Conservation (phyloP, 2,888 invertebrate species). For the Pegoplata infirma region DNA sequence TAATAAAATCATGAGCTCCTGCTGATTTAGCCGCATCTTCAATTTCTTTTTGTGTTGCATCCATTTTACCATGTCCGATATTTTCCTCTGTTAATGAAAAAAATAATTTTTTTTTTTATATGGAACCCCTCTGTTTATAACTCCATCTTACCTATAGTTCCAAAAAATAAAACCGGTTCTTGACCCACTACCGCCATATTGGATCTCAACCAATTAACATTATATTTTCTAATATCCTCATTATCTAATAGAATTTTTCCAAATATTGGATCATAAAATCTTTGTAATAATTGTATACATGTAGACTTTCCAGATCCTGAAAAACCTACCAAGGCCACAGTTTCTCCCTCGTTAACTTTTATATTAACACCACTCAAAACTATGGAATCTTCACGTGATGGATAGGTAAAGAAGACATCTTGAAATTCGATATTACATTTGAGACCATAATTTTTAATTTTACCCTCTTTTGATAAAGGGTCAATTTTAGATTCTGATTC, state of each 20-base stretch:
- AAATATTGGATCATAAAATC: slow-evolving; percentile 85
- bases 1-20: slow-evolving; percentile 88
- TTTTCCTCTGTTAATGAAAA: slow-evolving; percentile 77
- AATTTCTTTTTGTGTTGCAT: slow-evolving; percentile 84
- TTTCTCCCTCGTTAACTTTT: slow-evolving; percentile 83
- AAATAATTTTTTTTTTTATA: not conserved
- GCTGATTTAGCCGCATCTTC: slow-evolving; percentile 85
- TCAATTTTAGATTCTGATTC: slow-evolving; percentile 87
- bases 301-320: slow-evolving; percentile 92
- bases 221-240: slow-evolving; percentile 83
- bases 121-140: too few species aligned
- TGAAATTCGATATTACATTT: slow-evolving; percentile 85
- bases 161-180: slow-evolving; percentile 91
- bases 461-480: slow-evolving; percentile 83
- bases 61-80: slow-evolving; percentile 86
- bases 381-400: slow-evolving; percentile 85
- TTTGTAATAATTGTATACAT: slow-evolving; percentile 86
- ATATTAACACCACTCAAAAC: slow-evolving; percentile 85
- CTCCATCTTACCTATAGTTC: slow-evolving; percentile 80
- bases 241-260: slow-evolving; percentile 82
- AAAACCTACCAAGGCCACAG: slow-evolving; percentile 85
- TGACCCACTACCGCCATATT: slow-evolving; percentile 93
- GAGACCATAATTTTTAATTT: slow-evolving; percentile 79
- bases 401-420: slow-evolving; percentile 87
- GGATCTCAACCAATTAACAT: slow-evolving; percentile 84